These are phyloP conservation scores for Pimpla rufipes DNA, from an alignment of 2,888 invertebrate genomes.

Conservation along the genomic window DNA sequence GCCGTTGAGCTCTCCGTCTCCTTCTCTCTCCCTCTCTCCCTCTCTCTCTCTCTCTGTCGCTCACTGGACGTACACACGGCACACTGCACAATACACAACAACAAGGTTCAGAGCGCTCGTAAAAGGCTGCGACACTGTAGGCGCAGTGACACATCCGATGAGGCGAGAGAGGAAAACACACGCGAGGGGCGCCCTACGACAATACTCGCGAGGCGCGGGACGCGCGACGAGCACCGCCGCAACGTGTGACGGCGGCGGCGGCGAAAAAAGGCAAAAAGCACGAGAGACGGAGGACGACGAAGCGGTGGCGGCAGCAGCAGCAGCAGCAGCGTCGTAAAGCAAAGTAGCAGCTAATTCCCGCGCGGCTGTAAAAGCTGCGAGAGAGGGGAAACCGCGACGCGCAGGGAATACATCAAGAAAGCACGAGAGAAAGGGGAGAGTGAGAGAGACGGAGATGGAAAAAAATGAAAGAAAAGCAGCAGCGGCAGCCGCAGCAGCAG, in stretches of 20 bases:
- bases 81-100: background rate
- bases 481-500: background rate
- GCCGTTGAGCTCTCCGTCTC: background rate
- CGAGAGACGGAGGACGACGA: too few species aligned
- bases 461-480: background rate
- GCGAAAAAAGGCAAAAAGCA: slow-evolving; percentile 1
- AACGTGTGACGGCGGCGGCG: background rate
- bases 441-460: background rate
- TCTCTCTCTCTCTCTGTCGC: too few species aligned
- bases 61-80: background rate
- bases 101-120: background rate
- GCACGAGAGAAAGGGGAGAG: background rate
- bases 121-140: slow-evolving; percentile 6
- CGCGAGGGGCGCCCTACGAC: slow-evolving; percentile 25
- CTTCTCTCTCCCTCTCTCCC: background rate
- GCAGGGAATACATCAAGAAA: slow-evolving; percentile 1
- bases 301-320: too few species aligned
- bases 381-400: background rate
- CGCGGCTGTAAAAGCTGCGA: slow-evolving; percentile 17
- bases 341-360: slow-evolving; percentile 30
- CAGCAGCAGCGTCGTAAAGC: slow-evolving; percentile 1
- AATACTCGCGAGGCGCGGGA: background rate
- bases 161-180: slow-evolving; percentile 12
- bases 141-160: slow-evolving; percentile 51
- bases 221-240: background rate